phyloP scores from a whole-genome alignment of 2,797 vertebrate genomes.

The Thamnophis elegans region DNA sequence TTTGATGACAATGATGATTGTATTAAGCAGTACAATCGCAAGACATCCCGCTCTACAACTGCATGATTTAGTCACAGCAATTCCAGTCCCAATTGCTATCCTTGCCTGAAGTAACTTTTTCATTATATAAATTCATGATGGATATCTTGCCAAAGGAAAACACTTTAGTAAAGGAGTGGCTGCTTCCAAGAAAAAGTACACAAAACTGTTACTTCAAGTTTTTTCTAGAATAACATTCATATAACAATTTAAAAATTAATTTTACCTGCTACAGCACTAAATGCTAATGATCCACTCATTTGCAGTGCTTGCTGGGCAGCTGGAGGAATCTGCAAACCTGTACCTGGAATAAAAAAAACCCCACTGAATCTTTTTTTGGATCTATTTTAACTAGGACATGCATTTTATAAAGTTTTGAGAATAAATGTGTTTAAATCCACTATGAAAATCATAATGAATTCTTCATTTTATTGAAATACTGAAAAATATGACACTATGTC shows the following conservation, averaged over 20 bases:
- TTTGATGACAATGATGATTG: background rate
- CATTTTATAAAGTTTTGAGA: background rate
- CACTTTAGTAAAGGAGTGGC: background rate
- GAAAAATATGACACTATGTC: too few relatives aligned
- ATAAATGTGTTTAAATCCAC: background rate
- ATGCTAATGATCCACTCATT: conserved; percentile 92
- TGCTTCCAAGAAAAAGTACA: background rate
- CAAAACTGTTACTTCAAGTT: background rate
- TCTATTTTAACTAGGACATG: background rate
- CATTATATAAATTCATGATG: background rate
- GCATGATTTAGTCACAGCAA: background rate
- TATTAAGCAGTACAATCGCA: background rate
- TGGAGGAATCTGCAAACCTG: conserved; percentile 92
- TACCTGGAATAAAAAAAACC: conserved; percentile 73
- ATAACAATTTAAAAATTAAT: conserved; percentile 33
- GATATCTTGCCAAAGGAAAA: background rate
- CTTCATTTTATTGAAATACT: background rate
- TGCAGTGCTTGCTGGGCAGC: conserved; percentile 95
- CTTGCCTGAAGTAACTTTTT: background rate
- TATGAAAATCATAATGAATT: background rate
- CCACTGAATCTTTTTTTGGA: fast-evolving
- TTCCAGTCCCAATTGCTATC: background rate
- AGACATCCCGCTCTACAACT: background rate
- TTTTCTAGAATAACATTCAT: background rate
- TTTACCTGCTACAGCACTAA: conserved; percentile 93